A percentile compares a stretch with the other conserved stretches of the same genome.
Conservation (phyloP, 2,113 vertebrate species). For the Haemorhous mexicanus region DNA sequence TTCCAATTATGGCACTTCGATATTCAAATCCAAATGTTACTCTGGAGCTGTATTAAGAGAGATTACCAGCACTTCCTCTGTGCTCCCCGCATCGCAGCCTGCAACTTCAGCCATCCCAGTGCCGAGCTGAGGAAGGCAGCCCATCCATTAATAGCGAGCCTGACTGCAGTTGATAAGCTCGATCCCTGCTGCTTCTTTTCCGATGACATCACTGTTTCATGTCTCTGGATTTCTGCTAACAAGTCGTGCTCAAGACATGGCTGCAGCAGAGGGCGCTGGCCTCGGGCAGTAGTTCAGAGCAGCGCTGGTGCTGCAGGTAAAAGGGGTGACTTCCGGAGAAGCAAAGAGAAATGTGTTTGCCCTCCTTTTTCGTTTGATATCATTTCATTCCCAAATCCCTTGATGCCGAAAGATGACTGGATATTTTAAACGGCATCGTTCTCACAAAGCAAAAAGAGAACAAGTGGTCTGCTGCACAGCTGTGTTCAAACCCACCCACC, state of each 20-base stretch:
- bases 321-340: background rate
- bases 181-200: conserved; percentile 24
- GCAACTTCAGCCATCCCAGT: background rate
- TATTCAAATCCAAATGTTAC: background rate
- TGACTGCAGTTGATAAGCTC: background rate
- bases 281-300: background rate
- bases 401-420: conserved; percentile 35
- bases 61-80: background rate
- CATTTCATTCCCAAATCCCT: conserved; percentile 42
- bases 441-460: conserved; percentile 17
- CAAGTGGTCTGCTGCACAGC: conserved; percentile 47
- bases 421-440: background rate
- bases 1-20: background rate
- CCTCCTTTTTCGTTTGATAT: background rate
- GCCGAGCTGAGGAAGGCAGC: background rate
- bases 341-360: background rate
- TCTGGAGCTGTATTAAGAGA: background rate
- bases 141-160: background rate
- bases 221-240: background rate
- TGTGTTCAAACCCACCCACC: conserved; percentile 56
- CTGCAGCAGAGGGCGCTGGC: background rate
- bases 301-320: conserved; percentile 10
- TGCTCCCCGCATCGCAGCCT: accelerated
- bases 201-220: conserved; percentile 3
- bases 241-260: background rate